Conservation (phyloP, 2,888 invertebrate species). For the Drosophila formosana region DNA sequence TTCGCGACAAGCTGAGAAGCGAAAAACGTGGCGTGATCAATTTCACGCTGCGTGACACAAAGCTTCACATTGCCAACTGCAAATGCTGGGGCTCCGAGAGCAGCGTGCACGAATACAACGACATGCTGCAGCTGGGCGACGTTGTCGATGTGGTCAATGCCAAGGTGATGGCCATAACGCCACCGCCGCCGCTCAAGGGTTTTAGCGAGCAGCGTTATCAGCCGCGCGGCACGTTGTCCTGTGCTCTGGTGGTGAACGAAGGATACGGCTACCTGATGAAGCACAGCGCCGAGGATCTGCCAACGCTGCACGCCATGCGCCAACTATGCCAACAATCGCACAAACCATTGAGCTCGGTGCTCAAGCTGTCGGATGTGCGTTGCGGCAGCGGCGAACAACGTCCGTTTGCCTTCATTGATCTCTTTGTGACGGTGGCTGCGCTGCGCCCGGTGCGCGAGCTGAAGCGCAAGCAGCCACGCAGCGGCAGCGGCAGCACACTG, state of each 20-base stretch:
- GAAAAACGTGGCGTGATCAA: conserved; percentile 90
- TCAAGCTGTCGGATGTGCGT: conserved; percentile 81
- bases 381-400: conserved; percentile 24
- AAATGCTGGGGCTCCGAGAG: conserved; percentile 91
- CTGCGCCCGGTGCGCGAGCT: conserved; percentile 88
- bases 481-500: conserved; percentile 46
- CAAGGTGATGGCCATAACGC: conserved; percentile 86
- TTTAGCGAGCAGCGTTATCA: conserved; percentile 85
- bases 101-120: conserved; percentile 87
- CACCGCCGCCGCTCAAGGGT: conserved; percentile 85
- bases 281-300: conserved; percentile 85
- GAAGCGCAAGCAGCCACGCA: conserved; percentile 79
- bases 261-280: conserved; percentile 88
- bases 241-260: conserved; percentile 88
- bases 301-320: conserved; percentile 83
- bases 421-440: conserved; percentile 89
- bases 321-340: conserved; percentile 88
- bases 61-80: conserved; percentile 90
- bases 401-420: conserved; percentile 86
- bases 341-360: conserved; percentile 85
- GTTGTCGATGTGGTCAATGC: conserved; percentile 90
- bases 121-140: conserved; percentile 89
- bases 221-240: conserved; percentile 89
- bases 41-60: conserved; percentile 91
- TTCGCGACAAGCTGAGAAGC: conserved; percentile 78